Evolutionary conservation across 2,888 invertebrate species (phyloP).

Genomic region (Chrysolina haemoptera): DNA sequence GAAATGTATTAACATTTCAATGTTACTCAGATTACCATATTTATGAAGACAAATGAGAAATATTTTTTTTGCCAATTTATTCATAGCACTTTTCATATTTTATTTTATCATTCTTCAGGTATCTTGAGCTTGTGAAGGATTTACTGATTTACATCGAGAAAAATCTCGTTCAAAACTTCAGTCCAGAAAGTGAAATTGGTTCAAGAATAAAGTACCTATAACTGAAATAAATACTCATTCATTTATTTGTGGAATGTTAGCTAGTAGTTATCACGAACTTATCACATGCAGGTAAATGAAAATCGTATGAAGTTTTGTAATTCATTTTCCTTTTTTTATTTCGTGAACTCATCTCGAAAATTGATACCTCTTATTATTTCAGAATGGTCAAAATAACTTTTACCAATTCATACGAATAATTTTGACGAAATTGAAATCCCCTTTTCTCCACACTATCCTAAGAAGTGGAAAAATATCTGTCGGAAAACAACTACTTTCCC

Average conservation of each 20-base stretch:
- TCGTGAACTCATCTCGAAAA: too few relatives aligned
- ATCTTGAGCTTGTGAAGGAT: neutral
- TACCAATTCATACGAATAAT: too few relatives aligned
- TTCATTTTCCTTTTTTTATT: too few relatives aligned
- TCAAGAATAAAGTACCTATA: neutral
- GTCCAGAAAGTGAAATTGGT: slow-evolving; percentile 1
- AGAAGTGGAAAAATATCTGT: too few relatives aligned
- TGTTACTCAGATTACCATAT: slow-evolving; percentile 37
- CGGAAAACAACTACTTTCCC: too few relatives aligned
- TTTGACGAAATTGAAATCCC: too few relatives aligned
- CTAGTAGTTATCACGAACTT: too few relatives aligned
- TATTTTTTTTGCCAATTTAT: slow-evolving; percentile 24
- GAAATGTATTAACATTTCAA: slow-evolving; percentile 45
- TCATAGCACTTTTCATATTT: slow-evolving; percentile 11
- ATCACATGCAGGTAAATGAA: too few relatives aligned
- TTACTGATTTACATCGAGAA: neutral
- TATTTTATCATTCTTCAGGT: neutral
- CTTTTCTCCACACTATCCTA: too few relatives aligned
- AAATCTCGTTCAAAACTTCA: slow-evolving; percentile 8
- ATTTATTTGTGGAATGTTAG: neutral
- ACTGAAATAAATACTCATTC: neutral
- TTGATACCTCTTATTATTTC: too few relatives aligned
- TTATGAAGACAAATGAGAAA: slow-evolving; percentile 31
- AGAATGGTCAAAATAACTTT: too few relatives aligned
- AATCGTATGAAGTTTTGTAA: too few relatives aligned